Base-by-base conservation (phyloP, 1,140 invertebrate genomes). In the Cyclina sinensis region DNA sequence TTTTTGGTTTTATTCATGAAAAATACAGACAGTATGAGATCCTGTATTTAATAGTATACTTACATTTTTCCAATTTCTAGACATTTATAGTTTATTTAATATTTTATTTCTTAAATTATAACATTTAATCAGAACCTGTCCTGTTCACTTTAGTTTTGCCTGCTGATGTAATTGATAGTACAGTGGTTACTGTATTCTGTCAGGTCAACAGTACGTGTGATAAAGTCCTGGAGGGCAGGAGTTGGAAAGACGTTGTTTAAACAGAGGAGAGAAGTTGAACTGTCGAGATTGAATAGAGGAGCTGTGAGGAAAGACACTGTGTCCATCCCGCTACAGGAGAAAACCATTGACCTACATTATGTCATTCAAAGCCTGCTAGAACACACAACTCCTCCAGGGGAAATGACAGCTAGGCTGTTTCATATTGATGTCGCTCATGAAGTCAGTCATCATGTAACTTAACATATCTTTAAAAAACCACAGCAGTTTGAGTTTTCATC, bases 341-440 rank as follows among this genome's bases (percentile, higher is more conserved):
- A 90, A 74, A 32, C 35, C 2, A 89, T 92, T n/a, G 43, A 91
- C 48, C 57, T 83, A 1, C 70, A 85, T 0, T 62, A 78, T 51
- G 80, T 92, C 7, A 79, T 90, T 46, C 76, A 86, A 16, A 85
- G 48, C 46, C 73, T 93, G 4, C 57, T 92, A 30, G 43, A 85
- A 39, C 54, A 91, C 70, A 90, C 87, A 0, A 18, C 57, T 18
- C 12, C 73, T 7, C 91, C 91, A 35, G 73, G 79, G 9, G 46
- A 70, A 37, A 24, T 81, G 27, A 43, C 86, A 57, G 91, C 90
- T 4, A 88, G 90, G 24, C 88, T 93, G 24, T 88, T 93, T 81
- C 93, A 94, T 80, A 68, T 94, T 48, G 91, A 94, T 65, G 87
- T 94, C 48, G 88, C 92, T n/a, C 90, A 92, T 83, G 92, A 94